These are phyloP conservation scores for Papilio gigon DNA, from an alignment of 2,888 invertebrate species.

Conservation along the genomic window DNA sequence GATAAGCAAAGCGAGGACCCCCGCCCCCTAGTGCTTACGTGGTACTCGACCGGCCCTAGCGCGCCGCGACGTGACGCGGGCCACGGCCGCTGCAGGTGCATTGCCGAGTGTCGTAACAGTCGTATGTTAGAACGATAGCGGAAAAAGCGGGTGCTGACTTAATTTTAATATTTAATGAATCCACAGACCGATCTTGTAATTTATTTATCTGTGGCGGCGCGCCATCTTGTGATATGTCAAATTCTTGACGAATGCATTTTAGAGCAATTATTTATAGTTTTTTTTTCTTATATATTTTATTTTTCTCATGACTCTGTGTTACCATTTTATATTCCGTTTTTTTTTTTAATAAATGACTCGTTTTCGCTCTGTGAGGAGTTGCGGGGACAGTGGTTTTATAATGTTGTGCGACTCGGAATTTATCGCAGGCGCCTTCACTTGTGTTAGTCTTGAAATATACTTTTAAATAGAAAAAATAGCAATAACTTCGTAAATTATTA, in stretches of 20 bases:
- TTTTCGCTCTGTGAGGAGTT: too few relatives aligned
- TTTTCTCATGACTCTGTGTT: constrained; percentile 12
- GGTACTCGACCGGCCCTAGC: too few relatives aligned
- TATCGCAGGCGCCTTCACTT: too few relatives aligned
- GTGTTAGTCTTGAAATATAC: too few relatives aligned
- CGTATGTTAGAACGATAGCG: constrained; percentile 43
- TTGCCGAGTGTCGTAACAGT: constrained; percentile 47
- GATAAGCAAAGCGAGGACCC: too few relatives aligned
- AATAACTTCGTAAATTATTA: not conserved
- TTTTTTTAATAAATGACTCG: not conserved
- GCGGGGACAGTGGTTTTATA: too few relatives aligned
- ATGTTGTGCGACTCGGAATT: too few relatives aligned
- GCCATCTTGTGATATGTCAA: constrained; percentile 35
- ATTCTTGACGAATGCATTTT: constrained; percentile 26
- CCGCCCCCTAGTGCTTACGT: too few relatives aligned
- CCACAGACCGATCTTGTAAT: constrained; percentile 12
- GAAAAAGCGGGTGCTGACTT: constrained; percentile 54
- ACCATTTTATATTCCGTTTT: not conserved
- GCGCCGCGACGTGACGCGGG: too few relatives aligned
- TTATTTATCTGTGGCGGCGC: constrained; percentile 12
- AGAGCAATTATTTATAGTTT: constrained; percentile 34
- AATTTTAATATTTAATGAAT: constrained; percentile 36
- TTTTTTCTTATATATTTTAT: not conserved
- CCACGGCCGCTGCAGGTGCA: constrained; percentile 9
- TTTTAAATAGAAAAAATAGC: too few relatives aligned